Base-by-base conservation (phyloP, 2,888 invertebrate species). In the Lapara coniferarum region DNA sequence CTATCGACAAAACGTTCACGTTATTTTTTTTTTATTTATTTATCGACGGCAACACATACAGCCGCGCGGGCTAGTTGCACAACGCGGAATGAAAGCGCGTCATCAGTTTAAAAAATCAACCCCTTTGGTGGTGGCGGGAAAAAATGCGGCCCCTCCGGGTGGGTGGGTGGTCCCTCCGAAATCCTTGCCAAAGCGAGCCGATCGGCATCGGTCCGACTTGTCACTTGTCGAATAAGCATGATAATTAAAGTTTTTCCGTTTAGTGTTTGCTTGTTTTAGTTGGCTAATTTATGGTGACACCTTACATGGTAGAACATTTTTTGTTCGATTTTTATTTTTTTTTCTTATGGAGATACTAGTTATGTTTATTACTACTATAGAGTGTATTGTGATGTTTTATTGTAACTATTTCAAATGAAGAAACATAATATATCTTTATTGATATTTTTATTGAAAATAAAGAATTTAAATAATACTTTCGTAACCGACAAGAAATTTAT, bases 31-130 rank as follows among this genome's bases (percentile, higher is more conserved):
- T 89, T 83, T 85, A 87, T 91, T 89, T 92, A 89, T 92, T 92
- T 92, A 92, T 91, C 90, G 85, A 85, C 86, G 85, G 86, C 85
- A 81, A 89, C 90, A 89, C 91, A 90, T 90, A 93, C 93, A 92
- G 89, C 93, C 92, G 92, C 91, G 91, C 93, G 89, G 88, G 87
- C 87, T 90, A 94, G 90, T 93, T 93, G 94, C 94, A 92, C 90
- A 88, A 89, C 91, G 92, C 92, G 90, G 93, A 94, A 94, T 94
- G 94, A 92, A 93, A 93, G 93, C 94, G 93, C 94, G 94, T 94
- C 94, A 94, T 94, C 94, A 93, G 93, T 94, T 94, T 94, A 94
- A 94, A 94, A 94, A 94, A 94, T 94, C 94, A 94, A 94, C 93
- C 93, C 94, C 93, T 92, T 94, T 81, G 86, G 88, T 89, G 92